These are phyloP conservation scores for Dolichotis patagonum DNA, from an alignment of 2,113 vertebrate species.

Conservation along the genomic window DNA sequence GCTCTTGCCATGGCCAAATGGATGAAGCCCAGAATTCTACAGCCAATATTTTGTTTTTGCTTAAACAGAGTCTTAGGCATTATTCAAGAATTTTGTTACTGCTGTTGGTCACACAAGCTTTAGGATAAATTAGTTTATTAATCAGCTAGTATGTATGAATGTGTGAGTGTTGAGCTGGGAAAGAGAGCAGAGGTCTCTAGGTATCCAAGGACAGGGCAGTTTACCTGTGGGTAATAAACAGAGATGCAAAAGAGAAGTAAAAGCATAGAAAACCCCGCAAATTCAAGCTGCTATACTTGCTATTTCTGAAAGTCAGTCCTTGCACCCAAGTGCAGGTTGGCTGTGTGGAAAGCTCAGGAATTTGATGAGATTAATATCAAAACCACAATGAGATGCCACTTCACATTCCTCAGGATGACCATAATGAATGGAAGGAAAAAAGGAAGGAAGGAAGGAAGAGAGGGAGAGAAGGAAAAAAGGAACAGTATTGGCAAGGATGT, in stretches of 20 bases:
- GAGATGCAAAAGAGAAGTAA: background rate
- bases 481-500: background rate
- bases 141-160: background rate
- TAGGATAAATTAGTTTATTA: background rate
- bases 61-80: constrained; percentile 2
- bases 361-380: background rate
- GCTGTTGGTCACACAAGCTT: background rate
- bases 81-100: background rate
- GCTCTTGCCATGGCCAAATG: background rate
- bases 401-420: background rate
- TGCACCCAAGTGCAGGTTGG: background rate
- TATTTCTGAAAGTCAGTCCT: constrained; percentile 28
- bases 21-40: background rate
- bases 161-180: background rate
- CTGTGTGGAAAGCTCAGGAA: background rate
- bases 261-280: background rate
- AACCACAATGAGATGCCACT: background rate
- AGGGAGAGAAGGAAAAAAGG: background rate
- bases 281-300: background rate
- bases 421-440: background rate
- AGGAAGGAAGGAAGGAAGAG: background rate
- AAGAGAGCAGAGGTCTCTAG: background rate
- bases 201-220: background rate
- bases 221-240: background rate
- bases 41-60: background rate